These are phyloP conservation scores for Peromyscus maniculatus DNA, from an alignment of 2,113 vertebrate species.

Conservation along the genomic window DNA sequence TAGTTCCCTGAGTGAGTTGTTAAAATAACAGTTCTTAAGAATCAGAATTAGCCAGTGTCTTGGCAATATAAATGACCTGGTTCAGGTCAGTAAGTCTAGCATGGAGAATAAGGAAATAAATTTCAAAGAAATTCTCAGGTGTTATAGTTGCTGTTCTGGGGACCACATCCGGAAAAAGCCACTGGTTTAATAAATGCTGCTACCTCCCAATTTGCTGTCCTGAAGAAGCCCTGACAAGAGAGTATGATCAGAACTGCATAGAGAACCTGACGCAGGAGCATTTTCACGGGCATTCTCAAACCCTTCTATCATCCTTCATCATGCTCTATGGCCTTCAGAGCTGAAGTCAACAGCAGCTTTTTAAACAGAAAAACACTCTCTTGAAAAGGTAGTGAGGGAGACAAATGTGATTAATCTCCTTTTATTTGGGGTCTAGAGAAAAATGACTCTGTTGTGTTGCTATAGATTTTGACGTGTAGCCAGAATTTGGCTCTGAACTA, in stretches of 20 bases:
- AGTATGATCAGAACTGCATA: not conserved
- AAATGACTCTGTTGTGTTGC: slow-evolving; percentile 76
- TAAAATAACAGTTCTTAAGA: not conserved
- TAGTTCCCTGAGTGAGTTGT: not conserved
- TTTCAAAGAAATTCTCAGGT: not conserved
- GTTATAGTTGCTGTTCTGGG: not conserved
- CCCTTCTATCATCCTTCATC: not conserved
- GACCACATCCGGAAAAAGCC: not conserved
- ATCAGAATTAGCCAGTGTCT: not conserved
- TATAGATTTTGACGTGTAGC: slow-evolving; percentile 81
- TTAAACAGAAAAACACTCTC: slow-evolving; percentile 53
- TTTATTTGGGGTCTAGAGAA: slow-evolving; percentile 72
- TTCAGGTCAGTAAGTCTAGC: not conserved
- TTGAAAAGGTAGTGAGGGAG: slow-evolving; percentile 52
- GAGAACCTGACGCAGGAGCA: not conserved
- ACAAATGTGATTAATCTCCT: slow-evolving; percentile 77
- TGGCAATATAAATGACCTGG: not conserved
- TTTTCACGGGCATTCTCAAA: not conserved
- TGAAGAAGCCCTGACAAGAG: not conserved
- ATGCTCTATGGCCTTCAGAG: slow-evolving; percentile 9
- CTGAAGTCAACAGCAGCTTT: slow-evolving; percentile 69
- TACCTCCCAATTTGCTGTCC: not conserved
- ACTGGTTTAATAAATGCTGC: not conserved
- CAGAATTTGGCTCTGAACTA: slow-evolving; percentile 67
- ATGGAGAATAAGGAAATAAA: not conserved